Base-by-base conservation (phyloP, 2,113 vertebrate genomes). In the Atherinomorus stipes region DNA sequence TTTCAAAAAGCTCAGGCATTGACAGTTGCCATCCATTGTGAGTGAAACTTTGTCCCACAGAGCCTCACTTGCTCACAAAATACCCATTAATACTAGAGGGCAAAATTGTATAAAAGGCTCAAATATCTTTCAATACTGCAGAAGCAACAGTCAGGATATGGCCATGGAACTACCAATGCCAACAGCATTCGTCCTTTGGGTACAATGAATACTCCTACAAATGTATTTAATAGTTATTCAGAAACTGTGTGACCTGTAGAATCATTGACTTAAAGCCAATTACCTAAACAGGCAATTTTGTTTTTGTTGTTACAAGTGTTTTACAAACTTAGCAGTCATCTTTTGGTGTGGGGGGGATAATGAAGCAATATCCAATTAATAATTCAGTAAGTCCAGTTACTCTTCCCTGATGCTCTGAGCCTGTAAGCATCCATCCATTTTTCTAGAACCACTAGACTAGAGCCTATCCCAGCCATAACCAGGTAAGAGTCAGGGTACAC, bases 371-470 rank as follows among this genome's bases (percentile, higher is more conserved):
- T 42, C 11, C 38, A 42, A 4, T 7, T 40, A 8, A 11, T 52
- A 66, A 83, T 65, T 66, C 23, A 12, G 11, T 52, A 66, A 83
- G 64, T 63, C 23, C 52, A 38, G 51, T 64, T 49, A 58, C 45
- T 64, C 62, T 74, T 56, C 59, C 61, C 38, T 65, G 60, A 71
- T 54, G 68, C 28, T 7, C 76, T 38, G 54, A 70, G 54, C 34
- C 34, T 40, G 11, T 13, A 40, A 11, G 38, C 49, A 50, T 7
- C 28, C 28, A 31, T 31, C 28, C 3, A 31, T n/a, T n/a, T n/a
- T n/a, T n/a, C n/a, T n/a, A n/a, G n/a, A n/a, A n/a, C n/a, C n/a
- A n/a, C n/a, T n/a, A n/a, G n/a, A 8, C 4, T 4, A 8, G 31
- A 7, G 1, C 31, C 3, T 34, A 9, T 34, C 31, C 31, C 31